Evolutionary conservation across 2,888 invertebrate genomes (phyloP).

Genomic region (Polymixis flavicincta): DNA sequence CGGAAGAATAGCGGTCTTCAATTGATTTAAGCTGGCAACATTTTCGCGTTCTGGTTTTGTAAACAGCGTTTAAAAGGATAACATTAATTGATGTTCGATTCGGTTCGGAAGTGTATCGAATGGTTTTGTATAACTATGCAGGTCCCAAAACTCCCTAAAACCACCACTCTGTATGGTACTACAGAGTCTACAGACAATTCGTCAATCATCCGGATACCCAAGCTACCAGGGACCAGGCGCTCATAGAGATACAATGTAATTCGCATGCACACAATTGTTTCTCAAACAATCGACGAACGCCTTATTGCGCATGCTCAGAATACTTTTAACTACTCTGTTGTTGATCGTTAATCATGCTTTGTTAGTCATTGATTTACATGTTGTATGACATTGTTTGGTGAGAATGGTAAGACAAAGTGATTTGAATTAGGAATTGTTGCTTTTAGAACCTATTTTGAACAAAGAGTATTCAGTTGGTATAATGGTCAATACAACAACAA

Average conservation of each 20-base stretch:
- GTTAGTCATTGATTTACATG: constrained; percentile 3
- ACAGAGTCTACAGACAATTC: neutral
- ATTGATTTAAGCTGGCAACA: no score
- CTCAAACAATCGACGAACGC: constrained; percentile 57
- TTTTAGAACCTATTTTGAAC: no score
- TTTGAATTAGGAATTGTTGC: neutral
- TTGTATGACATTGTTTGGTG: constrained; percentile 18
- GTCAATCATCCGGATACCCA: constrained; percentile 2
- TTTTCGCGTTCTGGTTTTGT: no score
- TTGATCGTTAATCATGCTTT: constrained; percentile 42
- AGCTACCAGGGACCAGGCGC: constrained; percentile 10
- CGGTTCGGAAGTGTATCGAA: no score
- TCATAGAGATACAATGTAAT: constrained; percentile 17
- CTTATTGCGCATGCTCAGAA: constrained; percentile 57
- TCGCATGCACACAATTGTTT: constrained; percentile 58
- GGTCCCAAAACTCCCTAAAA: no score
- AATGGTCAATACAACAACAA: no score
- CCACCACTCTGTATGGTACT: no score
- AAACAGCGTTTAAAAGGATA: no score
- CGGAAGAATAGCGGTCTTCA: no score
- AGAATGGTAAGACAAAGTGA: constrained; percentile 27
- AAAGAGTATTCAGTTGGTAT: neutral
- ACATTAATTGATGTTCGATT: no score
- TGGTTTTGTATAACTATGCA: no score
- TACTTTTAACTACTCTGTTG: constrained; percentile 42